Evolutionary conservation across 1,140 invertebrate species (phyloP), one percentile per base, ranked within the genome.

Genomic region (Patella vulgata): DNA sequence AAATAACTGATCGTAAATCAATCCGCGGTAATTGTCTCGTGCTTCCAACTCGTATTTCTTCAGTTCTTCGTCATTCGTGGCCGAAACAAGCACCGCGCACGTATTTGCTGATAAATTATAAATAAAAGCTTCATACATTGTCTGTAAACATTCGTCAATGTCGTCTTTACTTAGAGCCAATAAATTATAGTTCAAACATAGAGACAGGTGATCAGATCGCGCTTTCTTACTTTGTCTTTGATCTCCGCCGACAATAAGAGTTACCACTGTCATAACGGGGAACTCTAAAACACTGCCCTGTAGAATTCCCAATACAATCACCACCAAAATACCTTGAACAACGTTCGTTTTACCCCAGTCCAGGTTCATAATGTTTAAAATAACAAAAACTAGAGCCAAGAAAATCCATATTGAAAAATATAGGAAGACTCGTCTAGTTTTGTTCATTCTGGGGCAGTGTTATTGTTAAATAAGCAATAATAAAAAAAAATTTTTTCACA

Each of bases 81-180:
- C 76, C 60, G 77, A 79, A 0, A 81, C 77, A 11, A 81, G 57
- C 8, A 79, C 77, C 17, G 72, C 71, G 3, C 68, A 73, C 1
- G 77, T 58, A 47, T 75, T 77, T 2, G 70, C 67, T 40, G 65
- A 66, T 4, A 81, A 23, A 56, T 80, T 81, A 8, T 72, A 72
- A 54, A 80, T 77, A 52, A 71, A 81, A n/a, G 76, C 78, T 28
- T 70, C 60, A 47, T 73, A 81, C 79, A 81, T 81, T 3, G 71
- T 79, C 27, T 71, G 55, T 25, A 76, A 54, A 50, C 76, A 78
- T 39, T 79, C 77, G 19, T 78, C 71, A 21, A 81, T 73, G 51
- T 80, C 75, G 56, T 79, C 77, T 59, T 61, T 68, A 42, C 64
- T 66, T 0, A 71, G 50, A 1, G 79, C 79, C 31, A 81, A 51